Percentiles rank a stretch among this genome's conserved stretches.
Evolutionary conservation across 2,113 vertebrate genomes (phyloP).

Genomic region (Ancistrus triradiatus): DNA sequence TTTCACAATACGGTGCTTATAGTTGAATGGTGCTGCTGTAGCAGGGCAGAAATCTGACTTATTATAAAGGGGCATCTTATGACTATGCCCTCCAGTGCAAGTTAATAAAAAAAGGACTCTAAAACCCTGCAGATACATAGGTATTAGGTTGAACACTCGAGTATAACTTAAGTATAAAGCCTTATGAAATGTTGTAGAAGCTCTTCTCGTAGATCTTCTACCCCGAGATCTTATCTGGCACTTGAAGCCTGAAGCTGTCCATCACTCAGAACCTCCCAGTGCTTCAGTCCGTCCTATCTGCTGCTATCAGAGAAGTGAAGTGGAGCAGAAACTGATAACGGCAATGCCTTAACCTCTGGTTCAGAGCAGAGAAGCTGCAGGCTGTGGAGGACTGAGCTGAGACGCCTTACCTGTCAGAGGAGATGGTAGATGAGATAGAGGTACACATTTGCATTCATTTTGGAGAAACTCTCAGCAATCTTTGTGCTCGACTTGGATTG

Average conservation of each 20-base stretch:
- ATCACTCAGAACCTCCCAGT: constrained; percentile 16
- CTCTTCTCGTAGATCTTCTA: background rate
- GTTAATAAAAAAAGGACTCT: no score
- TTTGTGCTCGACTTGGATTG: constrained; percentile 5
- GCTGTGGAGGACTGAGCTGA: constrained; percentile 5
- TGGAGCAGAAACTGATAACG: constrained; percentile 28
- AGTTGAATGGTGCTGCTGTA: no score
- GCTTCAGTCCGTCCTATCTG: constrained; percentile 6
- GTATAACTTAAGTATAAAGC: no score
- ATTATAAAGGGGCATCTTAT: no score
- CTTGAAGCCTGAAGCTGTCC: constrained; percentile 23
- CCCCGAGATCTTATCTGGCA: constrained; percentile 18
- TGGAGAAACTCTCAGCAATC: no score
- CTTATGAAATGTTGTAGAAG: no score
- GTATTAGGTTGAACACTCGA: no score
- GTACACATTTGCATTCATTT: background rate
- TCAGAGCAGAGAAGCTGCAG: constrained; percentile 11
- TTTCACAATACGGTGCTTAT: no score
- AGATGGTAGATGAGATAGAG: constrained; percentile 14
- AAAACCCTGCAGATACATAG: no score
- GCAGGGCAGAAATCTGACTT: no score
- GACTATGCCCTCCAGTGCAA: no score
- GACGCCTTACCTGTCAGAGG: background rate
- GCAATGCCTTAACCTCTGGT: constrained; percentile 5
- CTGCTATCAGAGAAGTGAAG: constrained; percentile 27